A percentile compares a stretch with the other conserved stretches of the same genome.
These are phyloP conservation scores for Gastrophysa polygoni DNA, from an alignment of 2,888 invertebrate species.

Conservation along the genomic window DNA sequence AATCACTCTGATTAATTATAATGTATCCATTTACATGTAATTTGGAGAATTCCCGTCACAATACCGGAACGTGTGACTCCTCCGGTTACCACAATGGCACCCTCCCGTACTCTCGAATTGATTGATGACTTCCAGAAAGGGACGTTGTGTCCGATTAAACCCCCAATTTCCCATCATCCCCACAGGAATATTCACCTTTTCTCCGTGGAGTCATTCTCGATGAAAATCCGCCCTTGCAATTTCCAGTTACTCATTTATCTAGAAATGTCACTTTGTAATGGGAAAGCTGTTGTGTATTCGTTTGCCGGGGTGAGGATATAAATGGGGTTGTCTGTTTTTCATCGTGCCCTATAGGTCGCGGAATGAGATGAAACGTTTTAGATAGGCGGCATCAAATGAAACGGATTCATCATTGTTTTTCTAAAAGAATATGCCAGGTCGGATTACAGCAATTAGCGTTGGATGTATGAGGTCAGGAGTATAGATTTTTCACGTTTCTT, in stretches of 20 bases:
- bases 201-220: slow-evolving; percentile 46
- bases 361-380: neutral
- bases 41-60: too few relatives aligned
- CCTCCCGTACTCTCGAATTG: slow-evolving; percentile 40
- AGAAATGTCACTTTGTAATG: slow-evolving; percentile 50
- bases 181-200: slow-evolving; percentile 40
- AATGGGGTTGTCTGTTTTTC: neutral
- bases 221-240: slow-evolving; percentile 48
- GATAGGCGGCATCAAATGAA: neutral
- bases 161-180: slow-evolving; percentile 45
- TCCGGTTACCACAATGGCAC: too few relatives aligned
- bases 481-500: too few relatives aligned
- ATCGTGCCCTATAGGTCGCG: neutral
- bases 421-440: too few relatives aligned
- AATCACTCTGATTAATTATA: too few relatives aligned
- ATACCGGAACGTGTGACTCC: too few relatives aligned
- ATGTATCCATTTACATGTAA: too few relatives aligned
- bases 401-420: neutral
- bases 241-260: slow-evolving; percentile 47
- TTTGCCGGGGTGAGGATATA: slow-evolving; percentile 3
- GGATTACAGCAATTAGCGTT: too few relatives aligned
- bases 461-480: too few relatives aligned
- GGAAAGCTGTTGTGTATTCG: slow-evolving; percentile 7
- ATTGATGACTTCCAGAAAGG: slow-evolving; percentile 51
- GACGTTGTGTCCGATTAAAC: slow-evolving; percentile 41